These are phyloP conservation scores for Sympetrum striolatum DNA, from an alignment of 2,888 invertebrate species.

Conservation along the genomic window DNA sequence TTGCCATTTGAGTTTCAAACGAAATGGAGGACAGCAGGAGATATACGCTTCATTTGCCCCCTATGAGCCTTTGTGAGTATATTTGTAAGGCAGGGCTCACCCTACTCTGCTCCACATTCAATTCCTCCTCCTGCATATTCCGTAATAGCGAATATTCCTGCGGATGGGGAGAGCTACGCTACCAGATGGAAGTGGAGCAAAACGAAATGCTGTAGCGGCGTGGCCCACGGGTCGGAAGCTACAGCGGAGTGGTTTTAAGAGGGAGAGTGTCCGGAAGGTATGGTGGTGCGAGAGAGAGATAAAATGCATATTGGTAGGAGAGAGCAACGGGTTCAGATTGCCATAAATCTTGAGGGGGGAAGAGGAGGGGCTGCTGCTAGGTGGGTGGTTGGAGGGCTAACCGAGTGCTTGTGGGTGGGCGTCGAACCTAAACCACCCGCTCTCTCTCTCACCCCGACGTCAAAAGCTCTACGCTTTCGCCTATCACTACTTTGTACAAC, in stretches of 20 bases:
- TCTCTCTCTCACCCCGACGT: neutral
- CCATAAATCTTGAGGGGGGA: slow-evolving; percentile 9
- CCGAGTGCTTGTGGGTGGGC: slow-evolving; percentile 19
- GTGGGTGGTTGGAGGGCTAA: neutral
- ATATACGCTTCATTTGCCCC: slow-evolving; percentile 22
- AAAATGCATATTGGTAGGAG: slow-evolving; percentile 28
- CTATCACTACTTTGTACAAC: neutral
- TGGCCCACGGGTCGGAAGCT: neutral
- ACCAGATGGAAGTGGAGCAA: neutral
- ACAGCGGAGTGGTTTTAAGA: neutral
- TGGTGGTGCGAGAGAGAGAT: neutral
- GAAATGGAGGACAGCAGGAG: neutral
- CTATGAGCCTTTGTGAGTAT: neutral
- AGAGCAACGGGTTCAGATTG: slow-evolving; percentile 26
- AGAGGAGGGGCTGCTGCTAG: neutral
- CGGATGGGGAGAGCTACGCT: neutral
- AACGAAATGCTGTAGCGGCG: neutral
- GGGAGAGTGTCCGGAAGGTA: neutral
- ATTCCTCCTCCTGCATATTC: neutral
- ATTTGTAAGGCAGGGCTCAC: neutral
- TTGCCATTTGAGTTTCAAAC: neutral
- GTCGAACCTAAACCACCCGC: neutral
- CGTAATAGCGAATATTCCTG: neutral
- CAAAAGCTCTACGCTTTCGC: neutral
- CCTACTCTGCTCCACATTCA: neutral